Percentiles rank a stretch among this genome's conserved stretches.
phyloP scores from a whole-genome alignment of 2,113 vertebrate species.

The Microcebus murinus region DNA sequence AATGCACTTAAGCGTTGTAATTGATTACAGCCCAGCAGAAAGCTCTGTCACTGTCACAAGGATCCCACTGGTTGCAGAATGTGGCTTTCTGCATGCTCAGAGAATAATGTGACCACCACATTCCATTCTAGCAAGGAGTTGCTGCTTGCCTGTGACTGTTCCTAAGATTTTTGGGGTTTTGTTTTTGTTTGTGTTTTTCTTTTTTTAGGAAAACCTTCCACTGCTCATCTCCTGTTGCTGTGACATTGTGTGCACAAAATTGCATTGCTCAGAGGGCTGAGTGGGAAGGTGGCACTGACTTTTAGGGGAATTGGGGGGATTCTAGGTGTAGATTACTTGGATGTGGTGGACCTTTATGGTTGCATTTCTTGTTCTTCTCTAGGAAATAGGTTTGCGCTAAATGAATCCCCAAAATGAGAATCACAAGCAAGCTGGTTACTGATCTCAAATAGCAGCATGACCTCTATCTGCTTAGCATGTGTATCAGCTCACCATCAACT shows the following conservation, averaged over 20 bases:
- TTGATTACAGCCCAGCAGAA: conserved; percentile 61
- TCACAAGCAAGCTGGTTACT: not conserved
- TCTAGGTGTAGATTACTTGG: not conserved
- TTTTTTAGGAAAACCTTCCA: conserved; percentile 45
- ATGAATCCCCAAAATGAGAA: conserved; percentile 29
- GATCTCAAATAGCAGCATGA: conserved; percentile 39
- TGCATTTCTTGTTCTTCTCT: not conserved
- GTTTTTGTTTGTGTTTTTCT: too few species aligned
- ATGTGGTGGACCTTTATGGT: not conserved
- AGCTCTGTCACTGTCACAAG: conserved; percentile 55
- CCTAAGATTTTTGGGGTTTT: not conserved
- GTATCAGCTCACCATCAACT: not conserved
- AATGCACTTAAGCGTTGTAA: conserved; percentile 67
- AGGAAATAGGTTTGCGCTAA: conserved; percentile 14
- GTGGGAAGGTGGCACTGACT: not conserved
- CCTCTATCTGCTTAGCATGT: conserved; percentile 56
- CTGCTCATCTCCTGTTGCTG: not conserved
- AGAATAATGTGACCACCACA: conserved; percentile 33
- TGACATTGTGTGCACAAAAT: conserved; percentile 30
- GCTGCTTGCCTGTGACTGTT: conserved; percentile 19
- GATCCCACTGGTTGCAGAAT: conserved; percentile 1
- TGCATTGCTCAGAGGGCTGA: not conserved
- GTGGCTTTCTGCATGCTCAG: conserved; percentile 41
- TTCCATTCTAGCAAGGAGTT: conserved; percentile 66
- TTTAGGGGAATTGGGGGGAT: not conserved